Percentiles rank a stretch among this genome's conserved stretches.
Conservation (phyloP, 2,797 vertebrate genomes). For the Ptychadena robeensis region DNA sequence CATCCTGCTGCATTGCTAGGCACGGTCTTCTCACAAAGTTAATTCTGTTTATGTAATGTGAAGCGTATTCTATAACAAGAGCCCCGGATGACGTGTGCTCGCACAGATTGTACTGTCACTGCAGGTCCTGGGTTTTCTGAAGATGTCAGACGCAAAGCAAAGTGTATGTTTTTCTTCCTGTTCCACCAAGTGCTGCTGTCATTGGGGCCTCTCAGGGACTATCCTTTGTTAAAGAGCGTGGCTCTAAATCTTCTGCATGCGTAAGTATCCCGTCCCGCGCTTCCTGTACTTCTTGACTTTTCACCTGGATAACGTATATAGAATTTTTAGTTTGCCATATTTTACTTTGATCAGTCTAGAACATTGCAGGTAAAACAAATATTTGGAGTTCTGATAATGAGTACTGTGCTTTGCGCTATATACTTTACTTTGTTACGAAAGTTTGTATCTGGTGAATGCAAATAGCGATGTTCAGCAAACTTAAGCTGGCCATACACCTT, state of each 20-base stretch:
- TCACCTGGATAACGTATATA: not conserved
- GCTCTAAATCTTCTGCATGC: not conserved
- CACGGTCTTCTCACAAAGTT: not conserved
- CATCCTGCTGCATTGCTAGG: not conserved
- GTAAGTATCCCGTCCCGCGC: not conserved
- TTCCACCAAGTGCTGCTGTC: not conserved
- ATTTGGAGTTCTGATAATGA: not conserved
- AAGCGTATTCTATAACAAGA: conserved; percentile 18
- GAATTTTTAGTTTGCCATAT: not conserved
- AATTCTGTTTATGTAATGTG: conserved; percentile 39
- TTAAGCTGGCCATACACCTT: too few species aligned
- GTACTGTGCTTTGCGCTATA: not conserved
- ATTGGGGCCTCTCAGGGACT: not conserved
- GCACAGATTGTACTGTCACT: conserved; percentile 15
- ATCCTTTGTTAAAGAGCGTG: not conserved
- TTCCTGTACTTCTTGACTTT: conserved; percentile 2
- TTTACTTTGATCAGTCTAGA: not conserved
- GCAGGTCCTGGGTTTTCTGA: not conserved
- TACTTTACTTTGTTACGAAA: not conserved
- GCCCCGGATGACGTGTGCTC: conserved; percentile 9
- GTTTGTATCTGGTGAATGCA: too few species aligned
- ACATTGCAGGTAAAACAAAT: not conserved
- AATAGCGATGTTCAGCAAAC: too few species aligned
- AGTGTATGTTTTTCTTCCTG: conserved; percentile 11
- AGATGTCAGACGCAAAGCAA: not conserved